Evolutionary conservation across 2,888 invertebrate genomes (phyloP).

Genomic region (Acleris cristana): DNA sequence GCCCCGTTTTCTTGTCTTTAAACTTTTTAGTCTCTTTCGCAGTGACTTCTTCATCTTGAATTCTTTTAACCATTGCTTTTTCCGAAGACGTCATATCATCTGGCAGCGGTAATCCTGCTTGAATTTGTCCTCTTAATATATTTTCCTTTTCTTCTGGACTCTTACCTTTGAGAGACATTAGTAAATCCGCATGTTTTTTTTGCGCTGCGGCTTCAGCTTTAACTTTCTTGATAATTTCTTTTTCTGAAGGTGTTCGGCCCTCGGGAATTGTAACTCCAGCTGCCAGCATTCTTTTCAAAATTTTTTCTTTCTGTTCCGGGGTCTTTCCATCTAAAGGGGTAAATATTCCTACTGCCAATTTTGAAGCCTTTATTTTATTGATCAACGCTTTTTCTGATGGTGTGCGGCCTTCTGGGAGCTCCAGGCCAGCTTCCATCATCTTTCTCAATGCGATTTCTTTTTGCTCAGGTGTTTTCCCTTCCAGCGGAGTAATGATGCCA

Average conservation of each 20-base stretch:
- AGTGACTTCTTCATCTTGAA: background rate
- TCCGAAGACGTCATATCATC: background rate
- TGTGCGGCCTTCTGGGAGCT: slow-evolving; percentile 14
- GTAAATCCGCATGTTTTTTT: slow-evolving; percentile 7
- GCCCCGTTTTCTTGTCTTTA: background rate
- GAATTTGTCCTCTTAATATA: slow-evolving; percentile 43
- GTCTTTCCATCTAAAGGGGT: slow-evolving; percentile 28
- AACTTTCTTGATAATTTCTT: slow-evolving; percentile 43
- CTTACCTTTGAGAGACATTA: slow-evolving; percentile 45
- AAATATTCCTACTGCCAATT: background rate
- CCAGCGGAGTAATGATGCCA: background rate
- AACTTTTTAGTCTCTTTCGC: background rate
- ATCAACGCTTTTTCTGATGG: background rate
- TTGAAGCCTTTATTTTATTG: background rate
- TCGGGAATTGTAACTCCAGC: slow-evolving; percentile 33
- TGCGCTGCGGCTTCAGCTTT: slow-evolving; percentile 38
- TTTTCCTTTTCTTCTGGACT: slow-evolving; percentile 43
- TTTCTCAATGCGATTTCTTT: background rate
- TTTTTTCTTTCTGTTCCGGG: background rate
- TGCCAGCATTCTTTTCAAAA: slow-evolving; percentile 42
- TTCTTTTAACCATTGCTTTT: background rate
- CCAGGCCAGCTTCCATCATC: background rate
- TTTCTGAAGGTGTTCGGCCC: slow-evolving; percentile 40
- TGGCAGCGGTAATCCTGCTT: background rate
- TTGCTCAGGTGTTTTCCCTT: background rate